phyloP scores from a whole-genome alignment of 1,140 invertebrate genomes.

The Centruroides sculpturatus region DNA sequence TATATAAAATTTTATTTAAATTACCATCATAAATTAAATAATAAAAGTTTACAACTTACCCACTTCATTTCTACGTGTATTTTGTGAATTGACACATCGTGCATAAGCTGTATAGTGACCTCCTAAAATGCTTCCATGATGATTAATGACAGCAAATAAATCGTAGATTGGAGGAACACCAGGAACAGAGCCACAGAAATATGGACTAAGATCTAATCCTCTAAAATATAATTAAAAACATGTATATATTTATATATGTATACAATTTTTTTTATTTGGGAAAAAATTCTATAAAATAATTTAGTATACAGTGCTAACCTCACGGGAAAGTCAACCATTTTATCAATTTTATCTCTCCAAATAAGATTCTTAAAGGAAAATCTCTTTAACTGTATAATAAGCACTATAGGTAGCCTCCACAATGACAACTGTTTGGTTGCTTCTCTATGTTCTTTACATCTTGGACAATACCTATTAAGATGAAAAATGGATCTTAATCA shows the following conservation, averaged over 20 bases:
- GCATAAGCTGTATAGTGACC: slow-evolving; percentile 40
- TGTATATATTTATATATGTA: not conserved
- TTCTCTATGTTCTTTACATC: slow-evolving; percentile 32
- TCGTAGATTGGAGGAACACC: slow-evolving; percentile 34
- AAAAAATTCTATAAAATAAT: not conserved
- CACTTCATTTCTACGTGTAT: slow-evolving; percentile 23
- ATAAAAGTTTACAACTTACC: slow-evolving; percentile 23
- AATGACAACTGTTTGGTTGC: slow-evolving; percentile 35
- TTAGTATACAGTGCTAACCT: slow-evolving; percentile 21
- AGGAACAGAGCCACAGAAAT: slow-evolving; percentile 21
- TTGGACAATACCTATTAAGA: slow-evolving; percentile 20
- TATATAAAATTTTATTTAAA: not conserved
- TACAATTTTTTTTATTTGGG: too few species aligned
- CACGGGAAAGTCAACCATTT: slow-evolving; percentile 36
- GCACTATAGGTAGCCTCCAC: slow-evolving; percentile 30
- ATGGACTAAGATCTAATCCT: slow-evolving; percentile 32
- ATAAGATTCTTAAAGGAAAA: slow-evolving; percentile 32
- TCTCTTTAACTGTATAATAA: slow-evolving; percentile 36
- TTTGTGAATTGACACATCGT: slow-evolving; percentile 22
- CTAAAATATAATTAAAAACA: slow-evolving; percentile 13
- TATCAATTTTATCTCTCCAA: slow-evolving; percentile 38
- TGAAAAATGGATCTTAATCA: too few species aligned
- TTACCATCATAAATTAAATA: not conserved
- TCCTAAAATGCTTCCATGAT: slow-evolving; percentile 36
- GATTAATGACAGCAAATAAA: slow-evolving; percentile 40